Conservation (phyloP, 2,797 vertebrate genomes). For the Enteromius treurensis region DNA sequence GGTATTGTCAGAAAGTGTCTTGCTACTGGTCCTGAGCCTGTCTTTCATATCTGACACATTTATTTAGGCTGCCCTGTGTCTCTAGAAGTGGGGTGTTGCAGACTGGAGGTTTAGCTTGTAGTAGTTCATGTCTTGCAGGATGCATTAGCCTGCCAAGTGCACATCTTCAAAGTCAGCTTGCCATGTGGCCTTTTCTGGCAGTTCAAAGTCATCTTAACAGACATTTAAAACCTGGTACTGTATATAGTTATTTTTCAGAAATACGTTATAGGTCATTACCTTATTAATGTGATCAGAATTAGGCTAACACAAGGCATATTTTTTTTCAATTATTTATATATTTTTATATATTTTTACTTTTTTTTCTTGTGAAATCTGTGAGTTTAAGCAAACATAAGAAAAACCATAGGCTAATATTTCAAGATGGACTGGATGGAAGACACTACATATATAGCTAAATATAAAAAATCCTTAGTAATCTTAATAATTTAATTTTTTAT, state of each 20-base stretch:
- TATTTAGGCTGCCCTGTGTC: constrained; percentile 45
- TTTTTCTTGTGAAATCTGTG: neutral
- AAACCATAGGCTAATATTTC: neutral
- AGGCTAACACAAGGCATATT: neutral
- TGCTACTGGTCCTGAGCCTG: constrained; percentile 34
- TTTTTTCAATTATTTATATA: too few relatives aligned
- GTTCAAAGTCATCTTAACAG: neutral
- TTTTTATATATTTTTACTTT: too few relatives aligned
- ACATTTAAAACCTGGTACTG: neutral
- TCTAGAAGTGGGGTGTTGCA: neutral
- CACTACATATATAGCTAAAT: too few relatives aligned
- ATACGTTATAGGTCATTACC: neutral
- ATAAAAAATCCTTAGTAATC: too few relatives aligned
- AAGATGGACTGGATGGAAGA: neutral
- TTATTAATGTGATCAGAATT: neutral
- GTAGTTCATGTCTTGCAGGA: constrained; percentile 14
- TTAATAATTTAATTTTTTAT: too few relatives aligned
- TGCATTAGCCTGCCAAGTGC: neutral
- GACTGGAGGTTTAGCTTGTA: neutral
- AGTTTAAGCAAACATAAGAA: neutral
- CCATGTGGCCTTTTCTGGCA: constrained; percentile 22
- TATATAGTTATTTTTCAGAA: neutral
- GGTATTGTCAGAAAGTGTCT: constrained; percentile 70
- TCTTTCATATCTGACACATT: constrained; percentile 60
- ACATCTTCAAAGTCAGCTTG: constrained; percentile 30